Evolutionary conservation across 2,888 invertebrate species (phyloP).

Genomic region (Metallyticus violacea): DNA sequence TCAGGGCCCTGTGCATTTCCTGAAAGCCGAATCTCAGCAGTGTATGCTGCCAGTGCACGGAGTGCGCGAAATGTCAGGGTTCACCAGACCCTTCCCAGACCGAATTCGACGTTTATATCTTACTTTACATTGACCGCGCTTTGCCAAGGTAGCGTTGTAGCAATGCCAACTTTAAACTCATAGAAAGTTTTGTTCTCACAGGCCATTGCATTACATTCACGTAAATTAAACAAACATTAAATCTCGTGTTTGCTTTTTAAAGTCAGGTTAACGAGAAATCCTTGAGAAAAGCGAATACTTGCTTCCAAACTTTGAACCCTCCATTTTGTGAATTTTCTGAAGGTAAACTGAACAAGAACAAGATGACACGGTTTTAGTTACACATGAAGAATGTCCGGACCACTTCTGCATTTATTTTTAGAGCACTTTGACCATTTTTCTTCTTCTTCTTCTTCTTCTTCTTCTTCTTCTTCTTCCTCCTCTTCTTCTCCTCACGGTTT

Average conservation of each 20-base stretch:
- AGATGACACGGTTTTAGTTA: too few relatives aligned
- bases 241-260: neutral
- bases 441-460: too few relatives aligned
- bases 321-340: too few relatives aligned
- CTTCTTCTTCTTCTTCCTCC: too few relatives aligned
- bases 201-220: too few relatives aligned
- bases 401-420: too few relatives aligned
- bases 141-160: neutral
- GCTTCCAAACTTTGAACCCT: neutral
- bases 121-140: neutral
- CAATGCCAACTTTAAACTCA: neutral
- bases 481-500: too few relatives aligned
- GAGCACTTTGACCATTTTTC: too few relatives aligned
- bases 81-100: neutral
- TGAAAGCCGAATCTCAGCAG: neutral
- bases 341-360: too few relatives aligned
- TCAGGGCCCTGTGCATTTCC: neutral
- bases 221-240: neutral
- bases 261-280: neutral
- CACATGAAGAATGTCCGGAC: too few relatives aligned
- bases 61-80: neutral
- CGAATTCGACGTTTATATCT: neutral
- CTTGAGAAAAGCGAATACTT: neutral
- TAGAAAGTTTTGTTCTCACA: neutral
- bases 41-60: too few relatives aligned